These are phyloP conservation scores for Atta cephalotes DNA, from an alignment of 1,140 invertebrate genomes.

Conservation along the genomic window DNA sequence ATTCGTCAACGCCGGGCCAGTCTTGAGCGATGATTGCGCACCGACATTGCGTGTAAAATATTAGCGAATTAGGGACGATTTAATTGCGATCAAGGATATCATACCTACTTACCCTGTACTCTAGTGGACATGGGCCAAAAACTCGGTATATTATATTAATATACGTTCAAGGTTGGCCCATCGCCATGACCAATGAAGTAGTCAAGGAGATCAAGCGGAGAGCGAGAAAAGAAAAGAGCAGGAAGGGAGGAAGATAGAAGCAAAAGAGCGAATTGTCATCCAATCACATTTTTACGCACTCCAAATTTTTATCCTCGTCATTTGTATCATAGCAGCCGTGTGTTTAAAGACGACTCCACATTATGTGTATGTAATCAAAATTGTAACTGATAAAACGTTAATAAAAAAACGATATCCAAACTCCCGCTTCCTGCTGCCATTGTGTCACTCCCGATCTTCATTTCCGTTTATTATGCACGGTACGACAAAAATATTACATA, in stretches of 20 bases:
- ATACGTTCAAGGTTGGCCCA: constrained; percentile 84
- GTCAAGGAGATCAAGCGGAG: constrained; percentile 63
- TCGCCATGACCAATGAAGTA: constrained; percentile 84
- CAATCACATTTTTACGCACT: constrained; percentile 86
- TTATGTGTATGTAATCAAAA: constrained; percentile 87
- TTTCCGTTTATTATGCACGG: not conserved
- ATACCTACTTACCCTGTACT: constrained; percentile 74
- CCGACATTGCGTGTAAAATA: constrained; percentile 83
- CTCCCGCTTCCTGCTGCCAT: not conserved
- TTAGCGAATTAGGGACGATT: constrained; percentile 84
- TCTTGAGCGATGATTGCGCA: constrained; percentile 80
- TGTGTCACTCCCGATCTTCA: not conserved
- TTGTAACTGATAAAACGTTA: constrained; percentile 86
- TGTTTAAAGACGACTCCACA: constrained; percentile 85
- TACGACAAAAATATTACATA: not conserved
- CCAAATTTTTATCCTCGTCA: constrained; percentile 86
- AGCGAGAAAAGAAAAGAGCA: constrained; percentile 19
- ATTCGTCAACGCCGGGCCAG: constrained; percentile 77
- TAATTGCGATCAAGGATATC: constrained; percentile 81
- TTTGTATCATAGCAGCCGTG: constrained; percentile 85
- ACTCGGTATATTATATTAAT: constrained; percentile 86
- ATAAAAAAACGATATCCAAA: constrained; percentile 84
- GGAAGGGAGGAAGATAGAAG: constrained; percentile 53
- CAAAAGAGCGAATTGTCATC: constrained; percentile 82
- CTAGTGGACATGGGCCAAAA: constrained; percentile 80